Evolutionary conservation across 2,888 invertebrate species (phyloP), one percentile per base, ranked within the genome.

Genomic region (Linnaemya vulpina): DNA sequence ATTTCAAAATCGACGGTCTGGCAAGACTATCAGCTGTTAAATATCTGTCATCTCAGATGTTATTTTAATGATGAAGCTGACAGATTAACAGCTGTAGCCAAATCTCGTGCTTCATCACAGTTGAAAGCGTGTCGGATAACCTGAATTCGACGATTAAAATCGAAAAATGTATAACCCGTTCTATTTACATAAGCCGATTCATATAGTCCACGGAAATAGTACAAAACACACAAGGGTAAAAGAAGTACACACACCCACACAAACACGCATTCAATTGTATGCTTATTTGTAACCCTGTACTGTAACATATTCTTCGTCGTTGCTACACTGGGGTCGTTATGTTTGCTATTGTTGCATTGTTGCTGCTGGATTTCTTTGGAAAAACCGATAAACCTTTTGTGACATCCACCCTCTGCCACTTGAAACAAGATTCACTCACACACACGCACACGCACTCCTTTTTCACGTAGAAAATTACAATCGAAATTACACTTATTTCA

Each of bases 331-430:
- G 9, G 58, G 22, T 17, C 5, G 60, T 40, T 62, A 13, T 51
- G 13, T 15, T 46, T 35, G 65, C 11, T 30, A 3, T 49, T 53
- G 46, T 15, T 62, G 49, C 25, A 70, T 58, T 82, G 65, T 9
- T 87, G 73, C 35, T 86, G 87, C 76, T 74, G 75, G 65, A 4
- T 63, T 75, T 65, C 68, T 63, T 46, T 71, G 58, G 79, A 78
- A 84, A 65, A 79, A 70, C 46, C 74, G 77, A 77, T 55, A 75
- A 84, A 83, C 65, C 74, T 76, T 83, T 77, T 79, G 82, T 30
- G 62, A 70, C 49, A 53, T 30, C 75, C 76, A 85, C 51, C 83
- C 82, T 79, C 81, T 51, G n/a, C 60, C 49, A 75, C 60, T 62
- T 67, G 68, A 67, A 51, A 13, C 25, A 71, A 71, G 71, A 71